A percentile compares a stretch with the other conserved stretches of the same genome.
Evolutionary conservation across 2,113 vertebrate species (phyloP).

Genomic region (Coturnix japonica): DNA sequence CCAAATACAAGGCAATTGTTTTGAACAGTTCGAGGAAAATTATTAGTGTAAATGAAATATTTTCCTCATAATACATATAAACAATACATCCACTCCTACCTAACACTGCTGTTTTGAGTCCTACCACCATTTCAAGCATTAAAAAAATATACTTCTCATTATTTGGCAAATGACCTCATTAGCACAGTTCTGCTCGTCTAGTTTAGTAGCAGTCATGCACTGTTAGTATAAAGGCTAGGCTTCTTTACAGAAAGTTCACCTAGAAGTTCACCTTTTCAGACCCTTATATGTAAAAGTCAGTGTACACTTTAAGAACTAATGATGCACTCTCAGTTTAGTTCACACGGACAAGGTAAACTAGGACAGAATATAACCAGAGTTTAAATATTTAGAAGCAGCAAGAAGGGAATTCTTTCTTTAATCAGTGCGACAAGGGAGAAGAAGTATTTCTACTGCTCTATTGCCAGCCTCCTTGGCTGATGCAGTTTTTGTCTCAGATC

Average conservation of each 20-base stretch:
- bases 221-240: background rate
- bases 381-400: background rate
- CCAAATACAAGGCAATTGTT: slow-evolving; percentile 6
- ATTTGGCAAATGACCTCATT: background rate
- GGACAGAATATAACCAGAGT: background rate
- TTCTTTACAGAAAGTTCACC: background rate
- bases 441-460: background rate
- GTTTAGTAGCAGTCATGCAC: background rate
- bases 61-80: background rate
- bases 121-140: background rate
- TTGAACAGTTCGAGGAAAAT: background rate
- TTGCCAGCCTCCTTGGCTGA: background rate
- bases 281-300: background rate
- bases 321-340: background rate
- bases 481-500: background rate
- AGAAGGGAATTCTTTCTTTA: background rate
- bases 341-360: background rate
- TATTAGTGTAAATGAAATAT: background rate
- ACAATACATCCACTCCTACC: background rate
- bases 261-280: background rate
- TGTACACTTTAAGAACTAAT: background rate
- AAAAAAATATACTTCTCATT: background rate
- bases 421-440: background rate
- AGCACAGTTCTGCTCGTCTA: background rate
- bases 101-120: background rate